Evolutionary conservation across 2,888 invertebrate genomes (phyloP), one percentile per base, ranked within the genome.

Genomic region (Pachycephus smyrnensis): DNA sequence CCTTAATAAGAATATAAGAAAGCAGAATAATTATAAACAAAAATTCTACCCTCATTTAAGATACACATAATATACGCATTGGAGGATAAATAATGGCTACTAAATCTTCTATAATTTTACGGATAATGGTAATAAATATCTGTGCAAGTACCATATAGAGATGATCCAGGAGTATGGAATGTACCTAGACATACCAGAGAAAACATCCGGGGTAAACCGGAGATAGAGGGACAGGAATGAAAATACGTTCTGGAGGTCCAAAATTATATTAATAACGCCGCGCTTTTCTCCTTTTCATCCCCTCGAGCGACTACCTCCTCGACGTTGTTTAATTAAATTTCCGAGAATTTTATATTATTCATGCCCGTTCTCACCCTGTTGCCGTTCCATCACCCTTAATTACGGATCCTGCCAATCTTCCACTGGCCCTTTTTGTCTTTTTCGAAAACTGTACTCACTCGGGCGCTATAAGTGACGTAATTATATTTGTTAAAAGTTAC

Each of bases 251-350:
- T 85, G 82, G 82, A 78, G 79, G 78, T 86, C 85, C 81, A 84
- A 86, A 88, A 89, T 89, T 87, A 85, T 88, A 89, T 89, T 90
- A 90, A 89, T 89, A 89, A 89, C 84, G 83, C 77, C 79, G 79
- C 76, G 80, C 82, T 84, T 84, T 84, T 83, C 80, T 83, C 82
- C 84, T 84, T 80, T 80, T 76, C 55, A 23, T 55, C 55, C 79
- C 83, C 82, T 80, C 69, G 35, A 33, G 71, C 32, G 73, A 76
- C 76, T 73, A 78, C 40, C 55, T 82, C 76, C 77, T 76, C 73
- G 75, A 71, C 83, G 73, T 81, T 84, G 84, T 88, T 89, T 89
- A 89, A 89, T 89, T 89, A 89, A 89, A 89, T 88, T 86, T 89
- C 84, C 85, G 82, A 84, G 86, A 87, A 86, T 88, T 88, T 88